These are phyloP conservation scores for Centroberyx gerrardi DNA, from an alignment of 2,797 vertebrate genomes.

Conservation along the genomic window DNA sequence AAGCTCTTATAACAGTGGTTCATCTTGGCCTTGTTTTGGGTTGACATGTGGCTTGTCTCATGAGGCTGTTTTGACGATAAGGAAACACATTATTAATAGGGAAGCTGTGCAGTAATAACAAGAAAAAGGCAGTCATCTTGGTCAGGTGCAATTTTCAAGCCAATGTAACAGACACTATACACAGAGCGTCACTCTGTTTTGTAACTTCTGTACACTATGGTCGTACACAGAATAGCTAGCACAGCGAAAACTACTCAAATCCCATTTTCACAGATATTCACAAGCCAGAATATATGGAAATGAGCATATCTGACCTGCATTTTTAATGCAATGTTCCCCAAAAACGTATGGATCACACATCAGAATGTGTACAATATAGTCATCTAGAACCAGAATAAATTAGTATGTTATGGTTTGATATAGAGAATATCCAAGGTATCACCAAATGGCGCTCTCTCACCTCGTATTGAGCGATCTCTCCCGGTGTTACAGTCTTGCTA, in stretches of 20 bases:
- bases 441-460: no score
- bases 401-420: constrained; percentile 10
- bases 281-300: no score
- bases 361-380: neutral
- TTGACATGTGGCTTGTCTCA: constrained; percentile 28
- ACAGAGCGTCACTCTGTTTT: neutral
- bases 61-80: constrained; percentile 15
- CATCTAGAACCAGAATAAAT: neutral
- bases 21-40: constrained; percentile 28
- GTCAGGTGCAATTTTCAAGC: neutral
- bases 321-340: neutral
- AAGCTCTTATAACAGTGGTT: constrained; percentile 26
- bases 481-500: no score
- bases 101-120: neutral
- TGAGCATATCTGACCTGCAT: no score
- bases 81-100: neutral
- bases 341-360: neutral
- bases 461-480: no score
- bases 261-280: no score
- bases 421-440: neutral
- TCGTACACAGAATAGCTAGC: no score
- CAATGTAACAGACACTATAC: neutral
- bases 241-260: no score
- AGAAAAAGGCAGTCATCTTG: neutral
- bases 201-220: no score